Base-by-base conservation (phyloP, 2,797 vertebrate species). In the Cyclopterus lumpus region DNA sequence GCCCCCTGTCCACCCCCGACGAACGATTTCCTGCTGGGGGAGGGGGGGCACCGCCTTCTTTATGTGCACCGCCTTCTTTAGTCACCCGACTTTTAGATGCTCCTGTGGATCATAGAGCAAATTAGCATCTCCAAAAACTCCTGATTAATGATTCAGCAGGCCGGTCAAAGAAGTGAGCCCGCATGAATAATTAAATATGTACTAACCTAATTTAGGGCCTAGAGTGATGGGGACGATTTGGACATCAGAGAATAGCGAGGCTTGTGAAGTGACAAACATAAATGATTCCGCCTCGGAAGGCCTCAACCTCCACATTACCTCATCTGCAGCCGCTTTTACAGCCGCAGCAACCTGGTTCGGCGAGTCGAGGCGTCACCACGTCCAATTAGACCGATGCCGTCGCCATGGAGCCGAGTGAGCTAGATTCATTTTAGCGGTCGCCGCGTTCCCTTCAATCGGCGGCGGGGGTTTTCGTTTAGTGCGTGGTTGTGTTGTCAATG, bases 121-220 rank as follows among this genome's bases (percentile, higher is more conserved):
- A 88, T 93, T 86, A 88, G 73, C 86, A 87, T 88, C 81, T 88
- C 85, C 59, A 86, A 84, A 84, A 91, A 89, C 74, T 79, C 44
- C 46, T 58, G 80, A 83, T 92, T 75, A 89, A 92, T 89, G 80
- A 92, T 92, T 92, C 81, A 91, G 72, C 71, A 86, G 86, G 82
- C 83, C 79, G 86, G 83, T 84, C 82, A 79, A 88, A 90, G 83
- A 85, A 88, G 86, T 83, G 86, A 86, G 88, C 77, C 87, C 81
- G 81, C 87, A 93, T 91, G 71, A 93, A 93, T 93, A 80, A 92
- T 92, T 92, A 63, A 93, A 88, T 86, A 91, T 86, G 82, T 79
- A 53, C 88, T 87, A 89, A 88, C 89, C 91, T 88, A 93, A 91
- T 92, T 93, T 90, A 82, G 84, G 68, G 74, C 74, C 69, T 71